phyloP scores from a whole-genome alignment of 2,797 vertebrate genomes.

The Vultur gryphus region DNA sequence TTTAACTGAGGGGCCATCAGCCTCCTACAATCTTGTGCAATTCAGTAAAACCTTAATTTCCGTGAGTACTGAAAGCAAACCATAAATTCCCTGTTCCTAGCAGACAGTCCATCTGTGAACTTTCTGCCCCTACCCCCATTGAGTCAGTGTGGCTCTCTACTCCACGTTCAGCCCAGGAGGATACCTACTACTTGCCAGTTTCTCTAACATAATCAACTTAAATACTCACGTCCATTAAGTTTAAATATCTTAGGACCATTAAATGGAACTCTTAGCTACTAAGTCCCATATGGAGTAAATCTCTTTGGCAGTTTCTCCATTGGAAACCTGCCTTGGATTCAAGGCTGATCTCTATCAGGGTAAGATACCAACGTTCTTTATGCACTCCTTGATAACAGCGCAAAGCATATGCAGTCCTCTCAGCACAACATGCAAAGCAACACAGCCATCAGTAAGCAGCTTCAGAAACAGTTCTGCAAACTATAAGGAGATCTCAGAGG shows the following conservation, averaged over 20 bases:
- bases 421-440: background rate
- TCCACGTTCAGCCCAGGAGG: background rate
- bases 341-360: constrained; percentile 2
- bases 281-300: background rate
- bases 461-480: background rate
- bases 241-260: constrained; percentile 36
- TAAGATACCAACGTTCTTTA: background rate
- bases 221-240: constrained; percentile 23
- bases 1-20: background rate
- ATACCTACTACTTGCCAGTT: background rate
- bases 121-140: background rate
- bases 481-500: constrained; percentile 17
- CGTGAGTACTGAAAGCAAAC: background rate
- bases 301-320: background rate
- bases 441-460: background rate
- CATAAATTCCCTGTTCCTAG: background rate
- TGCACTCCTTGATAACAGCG: background rate
- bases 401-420: background rate
- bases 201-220: constrained; percentile 22
- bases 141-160: background rate
- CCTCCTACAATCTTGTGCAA: background rate
- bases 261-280: constrained; percentile 34
- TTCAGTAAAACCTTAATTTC: background rate
- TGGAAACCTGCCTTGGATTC: constrained; percentile 30
- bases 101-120: background rate